Evolutionary conservation across 2,888 invertebrate genomes (phyloP).

Genomic region (Drosophila paranaensis): DNA sequence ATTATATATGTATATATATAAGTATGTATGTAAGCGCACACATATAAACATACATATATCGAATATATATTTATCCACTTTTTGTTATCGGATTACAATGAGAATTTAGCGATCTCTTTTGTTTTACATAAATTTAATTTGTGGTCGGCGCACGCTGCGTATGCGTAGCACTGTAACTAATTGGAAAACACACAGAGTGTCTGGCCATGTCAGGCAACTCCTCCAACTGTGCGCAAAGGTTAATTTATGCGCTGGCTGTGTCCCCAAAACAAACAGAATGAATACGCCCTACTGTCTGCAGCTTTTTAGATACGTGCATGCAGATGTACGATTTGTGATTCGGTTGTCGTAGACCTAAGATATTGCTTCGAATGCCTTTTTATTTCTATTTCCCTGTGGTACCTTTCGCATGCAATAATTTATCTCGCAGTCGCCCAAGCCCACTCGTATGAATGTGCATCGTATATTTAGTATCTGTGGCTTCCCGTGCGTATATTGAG

Average conservation of each 20-base stretch:
- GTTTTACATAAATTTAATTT: constrained; percentile 44
- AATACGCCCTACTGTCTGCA: constrained; percentile 32
- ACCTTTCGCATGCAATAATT: constrained; percentile 56
- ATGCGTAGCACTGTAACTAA: constrained; percentile 66
- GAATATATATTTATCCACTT: constrained; percentile 4
- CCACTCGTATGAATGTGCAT: neutral
- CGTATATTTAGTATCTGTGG: neutral
- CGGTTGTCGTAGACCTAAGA: constrained; percentile 22
- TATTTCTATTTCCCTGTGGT: constrained; percentile 23
- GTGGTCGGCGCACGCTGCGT: constrained; percentile 42
- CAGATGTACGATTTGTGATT: constrained; percentile 12
- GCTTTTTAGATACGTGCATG: neutral
- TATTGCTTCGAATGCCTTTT: constrained; percentile 55
- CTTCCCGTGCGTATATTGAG: constrained; percentile 16
- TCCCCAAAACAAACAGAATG: constrained; percentile 58
- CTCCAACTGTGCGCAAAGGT: constrained; percentile 48
- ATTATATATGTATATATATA: constrained; percentile 11
- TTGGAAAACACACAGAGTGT: constrained; percentile 27
- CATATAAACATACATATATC: neutral
- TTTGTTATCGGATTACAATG: constrained; percentile 38
- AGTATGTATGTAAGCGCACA: too few relatives aligned
- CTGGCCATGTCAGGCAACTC: constrained; percentile 25
- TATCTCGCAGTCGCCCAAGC: constrained; percentile 33
- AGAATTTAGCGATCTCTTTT: constrained; percentile 17
- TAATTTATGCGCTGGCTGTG: constrained; percentile 40